phyloP scores from a whole-genome alignment of 30 jellyfish, hydroid and myxozoan genomes.

The Catostylus mosaicus region DNA sequence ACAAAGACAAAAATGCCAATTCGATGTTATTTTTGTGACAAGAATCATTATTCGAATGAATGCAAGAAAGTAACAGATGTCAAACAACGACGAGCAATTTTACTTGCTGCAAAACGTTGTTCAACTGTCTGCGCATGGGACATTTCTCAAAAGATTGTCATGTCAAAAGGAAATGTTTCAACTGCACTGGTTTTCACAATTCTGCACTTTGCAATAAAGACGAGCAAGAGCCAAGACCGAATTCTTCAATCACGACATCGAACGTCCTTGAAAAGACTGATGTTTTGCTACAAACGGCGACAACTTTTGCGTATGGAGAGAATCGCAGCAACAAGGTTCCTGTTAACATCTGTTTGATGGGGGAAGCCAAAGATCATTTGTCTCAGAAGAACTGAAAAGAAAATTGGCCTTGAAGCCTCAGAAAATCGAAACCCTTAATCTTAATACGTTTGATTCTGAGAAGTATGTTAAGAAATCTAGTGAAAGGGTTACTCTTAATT shows the following conservation, averaged over 20 bases:
- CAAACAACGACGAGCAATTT: not conserved
- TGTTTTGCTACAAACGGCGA: not conserved
- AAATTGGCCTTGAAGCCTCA: not conserved
- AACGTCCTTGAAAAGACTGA: conserved; percentile 10
- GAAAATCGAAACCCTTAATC: conserved; percentile 3
- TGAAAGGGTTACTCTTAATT: conserved; percentile 1
- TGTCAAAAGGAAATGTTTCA: no score
- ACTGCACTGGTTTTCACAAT: not conserved
- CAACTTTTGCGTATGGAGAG: conserved; percentile 38
- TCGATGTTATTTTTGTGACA: conserved; percentile 18
- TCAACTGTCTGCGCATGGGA: not conserved
- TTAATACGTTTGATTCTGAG: conserved; percentile 17
- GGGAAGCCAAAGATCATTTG: conserved; percentile 6
- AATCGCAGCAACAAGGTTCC: not conserved
- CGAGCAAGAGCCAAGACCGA: conserved; percentile 12
- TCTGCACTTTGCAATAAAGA: conserved; percentile 14
- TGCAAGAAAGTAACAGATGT: no score
- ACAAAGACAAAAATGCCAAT: conserved; percentile 1
- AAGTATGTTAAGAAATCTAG: not conserved
- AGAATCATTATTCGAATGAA: no score
- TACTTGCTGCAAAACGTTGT: conserved; percentile 1
- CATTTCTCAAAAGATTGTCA: not conserved
- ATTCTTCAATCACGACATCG: conserved; percentile 25
- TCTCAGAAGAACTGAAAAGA: conserved; percentile 5
- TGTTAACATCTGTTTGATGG: not conserved